phyloP scores from a whole-genome alignment of 2,888 invertebrate genomes.

The Idaea straminata region DNA sequence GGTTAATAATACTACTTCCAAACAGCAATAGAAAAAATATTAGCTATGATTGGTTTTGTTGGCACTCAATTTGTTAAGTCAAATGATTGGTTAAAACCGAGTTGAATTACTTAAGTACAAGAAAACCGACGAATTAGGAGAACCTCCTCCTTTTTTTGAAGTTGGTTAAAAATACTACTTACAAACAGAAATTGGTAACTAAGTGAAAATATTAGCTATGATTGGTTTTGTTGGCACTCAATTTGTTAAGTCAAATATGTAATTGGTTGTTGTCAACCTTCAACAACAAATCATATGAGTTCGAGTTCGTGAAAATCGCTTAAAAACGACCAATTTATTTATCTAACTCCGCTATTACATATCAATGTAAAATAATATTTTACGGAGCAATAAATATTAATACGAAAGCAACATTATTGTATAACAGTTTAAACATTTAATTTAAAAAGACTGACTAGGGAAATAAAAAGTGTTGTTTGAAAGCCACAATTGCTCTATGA shows the following conservation, averaged over 20 bases:
- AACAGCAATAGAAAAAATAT: no score
- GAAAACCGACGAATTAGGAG: no score
- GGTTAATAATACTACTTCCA: no score
- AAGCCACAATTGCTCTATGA: no score
- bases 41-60: background rate
- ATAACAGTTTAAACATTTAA: conserved; percentile 2
- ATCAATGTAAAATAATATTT: conserved; percentile 62
- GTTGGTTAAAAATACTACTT: no score
- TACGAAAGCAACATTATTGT: conserved; percentile 34
- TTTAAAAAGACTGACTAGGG: conserved; percentile 12
- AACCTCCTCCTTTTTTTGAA: no score
- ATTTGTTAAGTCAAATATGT: background rate
- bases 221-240: background rate
- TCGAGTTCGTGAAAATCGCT: conserved; percentile 10
- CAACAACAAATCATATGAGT: no score
- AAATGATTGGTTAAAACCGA: background rate
- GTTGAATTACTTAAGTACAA: no score
- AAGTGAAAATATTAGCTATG: no score
- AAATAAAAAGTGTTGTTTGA: conserved; percentile 1
- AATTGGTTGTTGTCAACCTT: background rate
- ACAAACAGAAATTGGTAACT: no score
- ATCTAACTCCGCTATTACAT: conserved; percentile 64
- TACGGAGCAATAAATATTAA: conserved; percentile 64
- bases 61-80: background rate
- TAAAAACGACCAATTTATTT: conserved; percentile 37